A percentile compares a stretch with the other conserved stretches of the same genome.
Conservation (phyloP, 2,113 vertebrate genomes). For the Rhinogobius similis region DNA sequence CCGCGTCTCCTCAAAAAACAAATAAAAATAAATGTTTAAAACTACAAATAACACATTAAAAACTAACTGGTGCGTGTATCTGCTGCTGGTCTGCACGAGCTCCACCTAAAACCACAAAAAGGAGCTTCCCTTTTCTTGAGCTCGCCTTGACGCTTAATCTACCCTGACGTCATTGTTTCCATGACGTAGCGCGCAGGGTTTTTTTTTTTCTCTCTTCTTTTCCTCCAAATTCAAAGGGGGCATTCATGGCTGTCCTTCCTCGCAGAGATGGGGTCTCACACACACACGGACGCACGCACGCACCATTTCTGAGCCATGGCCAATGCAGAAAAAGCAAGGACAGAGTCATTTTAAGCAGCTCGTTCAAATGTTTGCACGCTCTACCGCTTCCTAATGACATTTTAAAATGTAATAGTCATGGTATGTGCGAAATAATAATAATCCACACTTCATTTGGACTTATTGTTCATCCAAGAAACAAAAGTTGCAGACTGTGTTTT, state of each 20-base stretch:
- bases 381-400: too few relatives aligned
- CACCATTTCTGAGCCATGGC: too few relatives aligned
- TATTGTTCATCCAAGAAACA: too few relatives aligned
- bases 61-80: conserved; percentile 2
- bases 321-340: too few relatives aligned
- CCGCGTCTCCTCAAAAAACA: background rate
- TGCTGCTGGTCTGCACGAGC: conserved; percentile 38
- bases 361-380: background rate
- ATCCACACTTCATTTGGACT: too few relatives aligned
- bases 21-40: background rate
- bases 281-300: background rate
- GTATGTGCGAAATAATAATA: too few relatives aligned
- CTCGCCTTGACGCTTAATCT: conserved; percentile 68
- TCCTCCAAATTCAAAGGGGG: conserved; percentile 53
- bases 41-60: background rate
- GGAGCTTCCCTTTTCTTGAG: conserved; percentile 60
- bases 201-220: conserved; percentile 8
- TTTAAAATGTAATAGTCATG: too few relatives aligned
- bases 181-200: conserved; percentile 77
- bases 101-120: conserved; percentile 59
- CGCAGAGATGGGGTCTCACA: conserved; percentile 21
- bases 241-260: conserved; percentile 53
- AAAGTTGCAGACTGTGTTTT: too few relatives aligned
- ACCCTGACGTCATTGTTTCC: conserved; percentile 85
- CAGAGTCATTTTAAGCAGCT: background rate